phyloP scores from a whole-genome alignment of 92 coral and sea anemone genomes.

The Epizoanthus ramosus region DNA sequence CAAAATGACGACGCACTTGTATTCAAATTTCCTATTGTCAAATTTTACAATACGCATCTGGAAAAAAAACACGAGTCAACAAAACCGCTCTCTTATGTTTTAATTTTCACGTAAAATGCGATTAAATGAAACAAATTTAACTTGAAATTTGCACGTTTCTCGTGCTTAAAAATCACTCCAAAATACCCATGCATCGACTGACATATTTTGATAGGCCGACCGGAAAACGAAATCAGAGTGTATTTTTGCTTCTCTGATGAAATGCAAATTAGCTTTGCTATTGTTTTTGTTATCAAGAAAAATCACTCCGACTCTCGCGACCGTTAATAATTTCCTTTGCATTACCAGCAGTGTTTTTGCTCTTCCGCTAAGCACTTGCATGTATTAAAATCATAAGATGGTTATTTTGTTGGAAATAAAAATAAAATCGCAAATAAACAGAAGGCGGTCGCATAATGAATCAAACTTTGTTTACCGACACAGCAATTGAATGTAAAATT shows the following conservation, averaged over 20 bases:
- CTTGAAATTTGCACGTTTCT: conserved; percentile 2
- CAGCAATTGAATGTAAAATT: conserved; percentile 83
- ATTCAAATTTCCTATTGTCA: conserved; percentile 72
- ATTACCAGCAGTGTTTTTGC: conserved; percentile 18
- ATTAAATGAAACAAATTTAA: neutral
- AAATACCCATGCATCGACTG: conserved; percentile 31
- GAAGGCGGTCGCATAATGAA: conserved; percentile 66
- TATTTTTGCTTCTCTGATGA: conserved; percentile 42
- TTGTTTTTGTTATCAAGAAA: conserved; percentile 59
- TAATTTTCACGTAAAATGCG: neutral
- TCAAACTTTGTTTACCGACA: conserved; percentile 88
- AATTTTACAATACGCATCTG: conserved; percentile 49
- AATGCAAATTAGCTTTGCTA: conserved; percentile 57
- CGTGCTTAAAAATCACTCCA: conserved; percentile 24
- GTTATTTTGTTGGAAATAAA: conserved; percentile 48
- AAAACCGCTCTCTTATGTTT: conserved; percentile 18
- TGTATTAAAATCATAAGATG: conserved; percentile 22
- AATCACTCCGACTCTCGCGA: conserved; percentile 55
- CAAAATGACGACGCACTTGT: conserved; percentile 65
- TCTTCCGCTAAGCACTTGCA: conserved; percentile 37
- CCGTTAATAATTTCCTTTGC: conserved; percentile 46
- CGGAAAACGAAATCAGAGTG: conserved; percentile 48
- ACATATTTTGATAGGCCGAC: conserved; percentile 44
- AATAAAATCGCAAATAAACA: conserved; percentile 50
- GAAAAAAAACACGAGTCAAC: conserved; percentile 37